Evolutionary conservation across 1,140 invertebrate genomes (phyloP).

Genomic region (honey bee (Apis mellifera)): DNA sequence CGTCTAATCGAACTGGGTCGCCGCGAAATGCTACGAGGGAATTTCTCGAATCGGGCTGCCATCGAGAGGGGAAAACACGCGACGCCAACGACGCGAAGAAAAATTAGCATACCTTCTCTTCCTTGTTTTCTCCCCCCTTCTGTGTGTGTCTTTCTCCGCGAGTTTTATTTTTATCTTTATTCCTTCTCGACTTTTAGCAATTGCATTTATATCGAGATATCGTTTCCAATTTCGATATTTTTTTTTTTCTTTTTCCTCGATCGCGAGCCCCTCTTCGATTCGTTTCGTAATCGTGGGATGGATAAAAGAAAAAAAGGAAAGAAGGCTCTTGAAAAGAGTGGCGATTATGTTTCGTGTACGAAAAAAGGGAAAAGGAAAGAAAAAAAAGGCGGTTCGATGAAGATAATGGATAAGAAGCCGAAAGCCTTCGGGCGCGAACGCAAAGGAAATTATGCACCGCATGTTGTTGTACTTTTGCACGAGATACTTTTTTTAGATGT

Average conservation of each 20-base stretch:
- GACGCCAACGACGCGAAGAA: slow-evolving; percentile 4
- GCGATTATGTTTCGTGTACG: too few species aligned
- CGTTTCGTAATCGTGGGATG: background rate
- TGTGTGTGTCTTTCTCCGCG: background rate
- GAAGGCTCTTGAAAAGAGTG: background rate
- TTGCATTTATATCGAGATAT: background rate
- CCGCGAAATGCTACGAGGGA: background rate
- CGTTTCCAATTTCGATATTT: too few species aligned
- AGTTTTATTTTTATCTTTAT: slow-evolving; percentile 16
- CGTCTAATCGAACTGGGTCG: slow-evolving; percentile 31
- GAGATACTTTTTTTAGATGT: slow-evolving; percentile 28
- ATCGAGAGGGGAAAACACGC: slow-evolving; percentile 13
- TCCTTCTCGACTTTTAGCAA: background rate
- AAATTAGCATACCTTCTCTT: slow-evolving; percentile 19
- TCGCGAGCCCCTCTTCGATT: too few species aligned
- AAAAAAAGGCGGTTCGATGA: background rate
- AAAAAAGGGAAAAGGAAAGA: too few species aligned
- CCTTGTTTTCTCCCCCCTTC: background rate
- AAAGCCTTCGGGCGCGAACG: slow-evolving; percentile 42
- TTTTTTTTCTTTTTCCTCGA: background rate
- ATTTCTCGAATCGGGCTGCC: slow-evolving; percentile 2
- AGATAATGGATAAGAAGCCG: slow-evolving; percentile 16
- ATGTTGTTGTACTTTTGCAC: slow-evolving; percentile 62
- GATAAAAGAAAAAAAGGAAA: too few species aligned
- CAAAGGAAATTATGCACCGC: slow-evolving; percentile 58